Evolutionary conservation across 2,113 vertebrate genomes (phyloP).

Genomic region (Apodemus speciosus): DNA sequence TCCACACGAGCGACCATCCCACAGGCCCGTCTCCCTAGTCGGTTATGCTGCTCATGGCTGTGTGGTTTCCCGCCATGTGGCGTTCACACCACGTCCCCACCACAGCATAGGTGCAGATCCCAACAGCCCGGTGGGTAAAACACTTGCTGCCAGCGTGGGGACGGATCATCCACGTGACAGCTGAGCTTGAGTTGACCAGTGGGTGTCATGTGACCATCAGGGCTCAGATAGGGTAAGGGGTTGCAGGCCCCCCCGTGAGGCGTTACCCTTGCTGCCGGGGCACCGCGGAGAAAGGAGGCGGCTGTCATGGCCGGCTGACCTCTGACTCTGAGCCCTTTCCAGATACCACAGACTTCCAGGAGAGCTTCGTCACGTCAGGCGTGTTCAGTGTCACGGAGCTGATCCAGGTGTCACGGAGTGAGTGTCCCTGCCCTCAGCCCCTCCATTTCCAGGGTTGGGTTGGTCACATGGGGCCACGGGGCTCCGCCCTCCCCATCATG

Average conservation of each 20-base stretch:
- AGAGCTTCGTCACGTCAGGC: slow-evolving; percentile 96
- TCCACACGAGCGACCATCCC: neutral
- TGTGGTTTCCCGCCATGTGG: neutral
- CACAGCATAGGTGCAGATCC: too few species aligned
- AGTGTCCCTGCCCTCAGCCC: slow-evolving; percentile 79
- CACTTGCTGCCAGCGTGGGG: neutral
- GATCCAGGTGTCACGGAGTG: slow-evolving; percentile 98
- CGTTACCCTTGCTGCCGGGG: neutral
- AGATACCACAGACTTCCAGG: slow-evolving; percentile 97
- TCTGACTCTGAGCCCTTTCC: slow-evolving; percentile 37
- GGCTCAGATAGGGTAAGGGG: neutral
- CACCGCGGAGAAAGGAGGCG: neutral
- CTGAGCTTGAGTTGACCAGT: neutral
- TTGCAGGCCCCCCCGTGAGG: neutral
- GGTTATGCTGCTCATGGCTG: neutral
- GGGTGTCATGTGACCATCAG: neutral
- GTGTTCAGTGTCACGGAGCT: slow-evolving; percentile 99
- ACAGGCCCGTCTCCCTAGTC: neutral
- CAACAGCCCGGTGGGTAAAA: neutral
- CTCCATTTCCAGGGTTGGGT: neutral
- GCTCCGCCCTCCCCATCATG: neutral
- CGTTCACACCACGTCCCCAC: too few species aligned
- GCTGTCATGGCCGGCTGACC: neutral
- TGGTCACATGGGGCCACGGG: neutral
- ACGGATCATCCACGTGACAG: neutral